Evolutionary conservation across 1,140 invertebrate species (phyloP).

Genomic region (Zaprionus inermis): DNA sequence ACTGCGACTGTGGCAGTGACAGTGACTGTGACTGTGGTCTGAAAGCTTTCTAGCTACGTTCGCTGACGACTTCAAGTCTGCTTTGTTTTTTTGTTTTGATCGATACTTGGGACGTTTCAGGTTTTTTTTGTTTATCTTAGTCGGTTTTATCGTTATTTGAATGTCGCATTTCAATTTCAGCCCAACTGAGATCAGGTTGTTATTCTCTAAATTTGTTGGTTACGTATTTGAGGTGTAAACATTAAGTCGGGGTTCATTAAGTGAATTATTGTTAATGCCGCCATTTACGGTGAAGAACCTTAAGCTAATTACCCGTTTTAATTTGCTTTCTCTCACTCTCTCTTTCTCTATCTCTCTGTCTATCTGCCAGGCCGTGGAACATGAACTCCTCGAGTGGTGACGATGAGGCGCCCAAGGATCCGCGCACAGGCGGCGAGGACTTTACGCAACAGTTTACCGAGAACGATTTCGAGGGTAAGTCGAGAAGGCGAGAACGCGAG

Average conservation of each 20-base stretch:
- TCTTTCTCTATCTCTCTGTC: constrained; percentile 3
- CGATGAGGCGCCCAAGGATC: constrained; percentile 93
- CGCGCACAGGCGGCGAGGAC: constrained; percentile 89
- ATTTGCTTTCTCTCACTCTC: constrained; percentile 8
- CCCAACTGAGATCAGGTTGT: neutral
- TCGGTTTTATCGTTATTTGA: constrained; percentile 22
- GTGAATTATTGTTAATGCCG: neutral
- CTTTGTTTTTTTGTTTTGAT: constrained; percentile 8
- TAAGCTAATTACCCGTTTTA: constrained; percentile 6
- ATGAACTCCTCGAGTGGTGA: constrained; percentile 87
- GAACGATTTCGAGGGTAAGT: constrained; percentile 93
- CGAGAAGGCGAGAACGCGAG: neutral
- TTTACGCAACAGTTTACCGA: constrained; percentile 92
- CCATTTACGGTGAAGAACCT: constrained; percentile 8
- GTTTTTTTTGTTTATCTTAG: constrained; percentile 1
- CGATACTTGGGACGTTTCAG: neutral
- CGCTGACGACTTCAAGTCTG: constrained; percentile 32
- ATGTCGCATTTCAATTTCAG: constrained; percentile 53
- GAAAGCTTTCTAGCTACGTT: constrained; percentile 12
- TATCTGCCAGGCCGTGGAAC: constrained; percentile 87
- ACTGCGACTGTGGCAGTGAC: neutral
- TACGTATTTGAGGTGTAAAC: neutral
- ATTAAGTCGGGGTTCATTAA: constrained; percentile 13
- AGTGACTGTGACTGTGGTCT: constrained; percentile 30
- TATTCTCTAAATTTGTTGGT: constrained; percentile 7